Conservation (phyloP, 1,140 invertebrate species). For the Cyphomyrmex costatus region DNA sequence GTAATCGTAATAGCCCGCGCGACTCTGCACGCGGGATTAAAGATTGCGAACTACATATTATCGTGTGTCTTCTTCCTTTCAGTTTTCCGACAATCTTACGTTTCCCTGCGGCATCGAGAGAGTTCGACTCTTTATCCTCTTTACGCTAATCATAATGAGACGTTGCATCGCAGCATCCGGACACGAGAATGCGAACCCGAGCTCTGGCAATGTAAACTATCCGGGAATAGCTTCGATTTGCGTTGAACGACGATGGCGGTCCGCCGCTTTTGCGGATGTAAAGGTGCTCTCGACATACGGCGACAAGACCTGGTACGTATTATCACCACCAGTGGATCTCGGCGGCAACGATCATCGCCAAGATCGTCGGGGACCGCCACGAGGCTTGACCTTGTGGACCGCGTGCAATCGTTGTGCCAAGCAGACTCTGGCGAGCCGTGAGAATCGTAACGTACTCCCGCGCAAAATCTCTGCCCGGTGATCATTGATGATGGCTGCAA, state of each 20-base stretch:
- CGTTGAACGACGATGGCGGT: conserved; percentile 1
- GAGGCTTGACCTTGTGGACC: conserved; percentile 64
- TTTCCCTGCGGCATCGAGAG: neutral
- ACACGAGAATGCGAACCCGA: conserved; percentile 8
- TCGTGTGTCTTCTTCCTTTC: conserved; percentile 22
- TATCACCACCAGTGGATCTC: conserved; percentile 58
- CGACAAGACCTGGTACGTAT: conserved; percentile 43
- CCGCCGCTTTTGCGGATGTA: neutral
- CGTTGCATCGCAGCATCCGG: neutral
- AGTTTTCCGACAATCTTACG: conserved; percentile 10
- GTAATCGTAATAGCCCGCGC: conserved; percentile 56
- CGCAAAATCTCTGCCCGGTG: conserved; percentile 35
- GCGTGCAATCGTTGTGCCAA: conserved; percentile 65
- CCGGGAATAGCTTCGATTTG: conserved; percentile 16
- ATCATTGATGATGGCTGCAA: conserved; percentile 55
- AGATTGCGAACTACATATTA: conserved; percentile 58
- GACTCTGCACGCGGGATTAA: conserved; percentile 30
- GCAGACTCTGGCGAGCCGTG: conserved; percentile 69
- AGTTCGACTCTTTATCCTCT: neutral
- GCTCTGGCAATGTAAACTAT: neutral
- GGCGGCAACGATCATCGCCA: conserved; percentile 64
- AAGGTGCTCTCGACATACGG: conserved; percentile 13
- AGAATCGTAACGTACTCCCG: conserved; percentile 77
- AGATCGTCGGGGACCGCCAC: conserved; percentile 74
- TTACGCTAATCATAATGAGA: neutral